Evolutionary conservation across 2,113 vertebrate genomes (phyloP), one percentile per base, ranked within the genome.

Genomic region (Thomomys bottae): DNA sequence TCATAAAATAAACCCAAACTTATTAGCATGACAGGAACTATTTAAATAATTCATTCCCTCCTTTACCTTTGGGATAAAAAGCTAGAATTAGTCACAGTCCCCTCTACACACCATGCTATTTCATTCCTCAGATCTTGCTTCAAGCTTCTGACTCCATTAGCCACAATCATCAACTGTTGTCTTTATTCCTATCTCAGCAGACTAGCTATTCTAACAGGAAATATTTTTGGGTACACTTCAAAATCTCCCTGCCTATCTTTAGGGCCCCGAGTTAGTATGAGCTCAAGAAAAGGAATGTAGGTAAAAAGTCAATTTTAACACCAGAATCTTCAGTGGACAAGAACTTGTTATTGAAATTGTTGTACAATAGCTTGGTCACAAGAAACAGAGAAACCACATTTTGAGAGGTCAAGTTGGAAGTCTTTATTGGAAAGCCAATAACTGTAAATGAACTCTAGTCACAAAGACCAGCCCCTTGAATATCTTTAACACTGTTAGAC

Each of bases 11-110:
- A 93, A 76, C 26, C 64, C 64, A 66, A 70, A 57, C 30, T 81
- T 67, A 54, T 88, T 57, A 30, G 8, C 42, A 30, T 85, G 26
- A 8, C 23, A 30, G 42, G 36, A 81, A 78, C 49, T 1, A 64
- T 68, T 85, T 68, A 12, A 2, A 6, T 88, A 42, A 64, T 63
- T 63, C 85, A 64, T 57, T 57, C 18, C n/a, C 24, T 75, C 49
- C 66, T 81, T 88, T 68, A n/a, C 23, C 49, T 91, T 80, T 70
- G 67, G 87, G 32, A 68, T 87, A 78, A 89, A 54, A 79, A 84
- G 21, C 77, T 80, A 64, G 28, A 87, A 64, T 40, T 79, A 28
- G 7, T 86, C 71, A 49, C 18, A 26, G 1, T 64, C 81, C 40
- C 24, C 40, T 59, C 14, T 3, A 64, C 82, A 34, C 81, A 30